phyloP scores from a whole-genome alignment of 1,140 invertebrate genomes.

The Leptinotarsa defecta region DNA sequence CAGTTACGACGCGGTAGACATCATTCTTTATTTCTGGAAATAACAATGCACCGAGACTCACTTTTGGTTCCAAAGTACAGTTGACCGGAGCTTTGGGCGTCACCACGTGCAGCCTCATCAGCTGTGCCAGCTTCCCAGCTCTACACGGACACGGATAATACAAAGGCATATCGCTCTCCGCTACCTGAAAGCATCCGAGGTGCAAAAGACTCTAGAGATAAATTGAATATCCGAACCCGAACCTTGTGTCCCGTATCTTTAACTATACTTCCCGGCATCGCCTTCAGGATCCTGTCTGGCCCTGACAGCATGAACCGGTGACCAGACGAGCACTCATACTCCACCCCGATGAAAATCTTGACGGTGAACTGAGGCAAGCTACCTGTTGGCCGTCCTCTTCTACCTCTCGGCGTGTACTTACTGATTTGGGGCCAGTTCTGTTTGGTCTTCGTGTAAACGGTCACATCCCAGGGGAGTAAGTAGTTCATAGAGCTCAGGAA shows the following conservation, averaged over 20 bases:
- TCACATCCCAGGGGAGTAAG: slow-evolving; percentile 94
- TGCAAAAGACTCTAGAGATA: no score
- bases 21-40: neutral
- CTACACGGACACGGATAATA: slow-evolving; percentile 89
- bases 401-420: slow-evolving; percentile 42
- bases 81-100: slow-evolving; percentile 89
- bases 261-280: slow-evolving; percentile 73
- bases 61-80: slow-evolving; percentile 83
- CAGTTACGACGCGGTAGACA: neutral
- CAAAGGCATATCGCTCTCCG: slow-evolving; percentile 87
- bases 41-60: slow-evolving; percentile 49
- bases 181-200: slow-evolving; percentile 54
- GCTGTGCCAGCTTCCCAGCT: slow-evolving; percentile 77
- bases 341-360: slow-evolving; percentile 94
- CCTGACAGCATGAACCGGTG: slow-evolving; percentile 87
- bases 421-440: slow-evolving; percentile 46
- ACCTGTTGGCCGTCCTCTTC: slow-evolving; percentile 51
- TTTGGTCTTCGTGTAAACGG: slow-evolving; percentile 61
- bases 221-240: neutral
- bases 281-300: slow-evolving; percentile 84
- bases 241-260: slow-evolving; percentile 83
- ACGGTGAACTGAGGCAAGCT: slow-evolving; percentile 69
- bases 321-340: slow-evolving; percentile 95
- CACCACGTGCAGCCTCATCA: slow-evolving; percentile 92
- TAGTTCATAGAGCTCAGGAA: slow-evolving; percentile 89